Base-by-base conservation (phyloP, 1,140 invertebrate genomes). In the Aphidius gifuensis region DNA sequence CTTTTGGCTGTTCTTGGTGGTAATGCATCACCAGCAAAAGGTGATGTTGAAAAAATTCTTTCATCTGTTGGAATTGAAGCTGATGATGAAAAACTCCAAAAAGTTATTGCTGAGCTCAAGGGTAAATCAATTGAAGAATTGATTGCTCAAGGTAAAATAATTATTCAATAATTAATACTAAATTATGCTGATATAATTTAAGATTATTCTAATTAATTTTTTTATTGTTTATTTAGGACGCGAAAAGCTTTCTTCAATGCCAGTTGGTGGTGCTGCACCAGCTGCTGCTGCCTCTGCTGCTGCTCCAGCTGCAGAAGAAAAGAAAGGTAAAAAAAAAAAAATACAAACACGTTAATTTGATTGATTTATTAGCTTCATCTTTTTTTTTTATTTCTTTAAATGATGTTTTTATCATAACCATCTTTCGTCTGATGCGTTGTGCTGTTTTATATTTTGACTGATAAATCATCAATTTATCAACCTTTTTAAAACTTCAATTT, bases 11-110 rank as follows among this genome's bases (percentile, higher is more conserved):
- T 89, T 76, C 85, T 97, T 64, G 93, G 93, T 62, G 95, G 94
- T 67, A 95, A 96, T 77, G 82, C 86, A 51, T 80, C 83, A 58
- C 95, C 95, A 61, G 82, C 83, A 44, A 85, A 87, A 66, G 87
- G 84, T 68, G 94, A 97, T 76, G 86, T 98, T 51, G 93, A 97
- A 72, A 97, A 97, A 77, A 96, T 98, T 73, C 85, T 98, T 44
- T 92, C 93, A 68, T 95, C 93, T 9, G 96, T 98, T 53, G 96
- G 95, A 75, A 95, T 98, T 78, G 96, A 98, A 83, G 86, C 88
- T 54, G 95, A 98, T 75, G 79, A 74, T 53, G 92, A 92, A 66
- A 92, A 90, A 76, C 80, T 96, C 1, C 89, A 90, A 71, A 94
- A 92, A 75, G 92, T 98, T 32, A 89, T 98, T 58, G 76, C 80